A percentile compares a stretch with the other conserved stretches of the same genome.
Evolutionary conservation across 2,888 invertebrate species (phyloP).

Genomic region (Lacanobia wlatinum): DNA sequence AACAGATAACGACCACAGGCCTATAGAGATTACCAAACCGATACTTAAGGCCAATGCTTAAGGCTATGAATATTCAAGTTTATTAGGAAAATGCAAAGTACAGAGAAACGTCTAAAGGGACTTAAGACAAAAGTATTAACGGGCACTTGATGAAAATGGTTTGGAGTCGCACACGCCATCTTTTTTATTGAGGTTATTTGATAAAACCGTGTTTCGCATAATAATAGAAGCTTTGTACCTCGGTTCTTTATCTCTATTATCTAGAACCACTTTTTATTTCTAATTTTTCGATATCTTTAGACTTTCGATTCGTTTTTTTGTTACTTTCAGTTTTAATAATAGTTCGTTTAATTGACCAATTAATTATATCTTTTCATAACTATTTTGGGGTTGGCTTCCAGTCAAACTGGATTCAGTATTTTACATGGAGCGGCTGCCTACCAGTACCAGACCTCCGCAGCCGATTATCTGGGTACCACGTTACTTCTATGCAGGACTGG

Average conservation of each 20-base stretch:
- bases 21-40: conserved; percentile 24
- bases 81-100: conserved; percentile 38
- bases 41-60: conserved; percentile 9
- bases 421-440: no score
- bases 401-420: no score
- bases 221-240: conserved; percentile 1
- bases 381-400: no score
- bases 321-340: not conserved
- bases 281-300: no score
- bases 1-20: conserved; percentile 13
- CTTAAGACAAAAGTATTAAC: conserved; percentile 22
- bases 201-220: conserved; percentile 1
- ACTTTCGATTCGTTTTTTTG: not conserved
- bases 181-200: conserved; percentile 21
- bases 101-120: conserved; percentile 7
- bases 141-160: conserved; percentile 15
- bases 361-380: no score
- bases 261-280: not conserved
- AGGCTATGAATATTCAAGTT: conserved; percentile 47
- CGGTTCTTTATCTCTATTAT: not conserved
- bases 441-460: no score
- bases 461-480: no score
- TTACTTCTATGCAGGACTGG: no score
- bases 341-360: no score
- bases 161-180: not conserved